Evolutionary conservation across 1,140 invertebrate genomes (phyloP).

Genomic region (Drosophila triauraria): DNA sequence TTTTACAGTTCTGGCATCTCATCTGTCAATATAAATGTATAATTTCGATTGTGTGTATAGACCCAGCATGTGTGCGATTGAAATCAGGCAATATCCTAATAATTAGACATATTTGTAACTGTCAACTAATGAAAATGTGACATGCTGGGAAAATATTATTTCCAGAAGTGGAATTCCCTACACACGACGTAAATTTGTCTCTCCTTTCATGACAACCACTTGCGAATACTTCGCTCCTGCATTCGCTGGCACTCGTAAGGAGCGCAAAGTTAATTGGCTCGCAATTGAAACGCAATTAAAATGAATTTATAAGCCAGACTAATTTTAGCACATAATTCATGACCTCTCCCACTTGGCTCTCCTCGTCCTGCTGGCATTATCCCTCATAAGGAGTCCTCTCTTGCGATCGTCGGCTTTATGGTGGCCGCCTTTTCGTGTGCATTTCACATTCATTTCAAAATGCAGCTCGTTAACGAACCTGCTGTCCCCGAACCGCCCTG

Average conservation of each 20-base stretch:
- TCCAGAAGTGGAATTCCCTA: background rate
- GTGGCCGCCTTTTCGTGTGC: slow-evolving; percentile 70
- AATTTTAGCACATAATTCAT: slow-evolving; percentile 69
- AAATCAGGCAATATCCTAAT: background rate
- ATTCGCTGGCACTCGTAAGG: slow-evolving; percentile 24
- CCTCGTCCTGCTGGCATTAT: slow-evolving; percentile 29
- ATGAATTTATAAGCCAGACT: slow-evolving; percentile 61
- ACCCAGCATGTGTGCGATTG: no score
- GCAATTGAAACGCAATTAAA: slow-evolving; percentile 79
- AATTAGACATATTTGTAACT: background rate
- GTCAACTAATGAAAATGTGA: background rate
- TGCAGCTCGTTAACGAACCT: slow-evolving; percentile 68
- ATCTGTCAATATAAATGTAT: no score
- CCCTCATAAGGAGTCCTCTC: slow-evolving; percentile 32
- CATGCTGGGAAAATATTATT: background rate
- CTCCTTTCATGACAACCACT: slow-evolving; percentile 6
- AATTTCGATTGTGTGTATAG: no score
- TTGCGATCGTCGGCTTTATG: slow-evolving; percentile 34
- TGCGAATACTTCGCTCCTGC: background rate
- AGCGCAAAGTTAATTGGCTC: slow-evolving; percentile 61
- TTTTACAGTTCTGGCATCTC: no score
- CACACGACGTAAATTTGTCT: background rate
- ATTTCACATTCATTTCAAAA: slow-evolving; percentile 76
- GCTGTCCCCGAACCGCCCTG: slow-evolving; percentile 5
- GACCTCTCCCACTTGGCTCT: slow-evolving; percentile 3